Evolutionary conservation across 2,113 vertebrate species (phyloP).

Genomic region (Dasypus novemcinctus): DNA sequence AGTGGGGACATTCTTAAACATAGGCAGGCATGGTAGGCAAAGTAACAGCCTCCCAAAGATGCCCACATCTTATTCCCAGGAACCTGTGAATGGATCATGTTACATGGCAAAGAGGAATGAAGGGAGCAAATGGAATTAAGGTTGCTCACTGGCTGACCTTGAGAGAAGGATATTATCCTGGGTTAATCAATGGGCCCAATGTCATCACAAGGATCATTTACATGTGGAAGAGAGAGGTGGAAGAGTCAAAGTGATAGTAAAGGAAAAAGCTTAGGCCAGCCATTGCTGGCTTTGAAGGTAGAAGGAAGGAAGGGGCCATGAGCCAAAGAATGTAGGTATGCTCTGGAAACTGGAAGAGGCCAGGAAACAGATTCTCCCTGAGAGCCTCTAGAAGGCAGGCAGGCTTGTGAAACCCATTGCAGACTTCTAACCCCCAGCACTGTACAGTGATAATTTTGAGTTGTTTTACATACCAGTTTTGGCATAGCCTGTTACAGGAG

Average conservation of each 20-base stretch:
- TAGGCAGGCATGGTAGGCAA: background rate
- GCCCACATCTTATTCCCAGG: background rate
- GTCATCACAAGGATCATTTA: background rate
- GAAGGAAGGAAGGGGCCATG: background rate
- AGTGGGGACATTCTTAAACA: background rate
- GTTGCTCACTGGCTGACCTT: background rate
- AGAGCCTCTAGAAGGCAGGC: background rate
- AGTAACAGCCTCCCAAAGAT: background rate
- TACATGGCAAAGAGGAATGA: background rate
- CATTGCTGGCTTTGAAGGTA: background rate
- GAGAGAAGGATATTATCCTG: background rate
- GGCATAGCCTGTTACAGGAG: background rate
- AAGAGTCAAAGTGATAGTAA: background rate
- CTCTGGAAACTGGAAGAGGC: background rate
- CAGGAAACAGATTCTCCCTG: background rate
- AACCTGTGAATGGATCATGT: background rate
- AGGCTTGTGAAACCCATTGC: background rate
- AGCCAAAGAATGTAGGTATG: no score
- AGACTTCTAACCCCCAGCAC: background rate
- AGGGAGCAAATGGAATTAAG: background rate
- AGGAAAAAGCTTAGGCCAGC: no score
- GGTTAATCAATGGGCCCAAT: background rate
- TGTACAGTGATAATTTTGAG: background rate
- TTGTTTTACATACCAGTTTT: background rate
- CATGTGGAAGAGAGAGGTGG: background rate